Percentiles rank a stretch among this genome's conserved stretches.
Evolutionary conservation across 1,140 invertebrate genomes (phyloP).

Genomic region (Diorhabda sublineata): DNA sequence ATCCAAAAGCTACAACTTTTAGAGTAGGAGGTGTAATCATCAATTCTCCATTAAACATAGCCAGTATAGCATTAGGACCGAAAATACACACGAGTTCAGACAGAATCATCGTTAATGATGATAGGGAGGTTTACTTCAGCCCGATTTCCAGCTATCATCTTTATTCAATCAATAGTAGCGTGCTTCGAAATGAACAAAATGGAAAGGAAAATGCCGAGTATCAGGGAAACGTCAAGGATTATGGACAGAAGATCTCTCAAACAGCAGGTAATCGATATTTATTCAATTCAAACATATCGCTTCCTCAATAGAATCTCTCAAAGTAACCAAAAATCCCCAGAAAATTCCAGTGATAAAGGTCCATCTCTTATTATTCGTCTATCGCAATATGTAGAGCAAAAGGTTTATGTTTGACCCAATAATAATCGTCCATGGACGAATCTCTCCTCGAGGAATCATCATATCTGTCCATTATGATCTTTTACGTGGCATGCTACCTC

Average conservation of each 20-base stretch:
- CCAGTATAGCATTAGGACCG: constrained; percentile 65
- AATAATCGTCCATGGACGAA: too few relatives aligned
- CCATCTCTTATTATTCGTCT: too few relatives aligned
- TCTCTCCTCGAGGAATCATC: too few relatives aligned
- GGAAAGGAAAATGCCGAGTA: constrained; percentile 21
- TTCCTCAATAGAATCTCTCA: too few relatives aligned
- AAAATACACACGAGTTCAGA: constrained; percentile 27
- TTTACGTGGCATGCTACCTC: too few relatives aligned
- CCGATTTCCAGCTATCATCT: constrained; percentile 62
- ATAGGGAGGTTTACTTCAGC: constrained; percentile 59
- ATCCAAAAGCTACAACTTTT: constrained; percentile 54
- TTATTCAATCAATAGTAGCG: constrained; percentile 57
- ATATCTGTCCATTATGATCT: too few relatives aligned
- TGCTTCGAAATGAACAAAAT: constrained; percentile 53
- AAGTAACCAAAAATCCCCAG: too few relatives aligned
- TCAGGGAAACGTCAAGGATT: constrained; percentile 48
- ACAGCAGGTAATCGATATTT: constrained; percentile 48
- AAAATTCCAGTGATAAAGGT: too few relatives aligned
- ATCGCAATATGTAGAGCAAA: too few relatives aligned
- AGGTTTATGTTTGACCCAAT: too few relatives aligned
- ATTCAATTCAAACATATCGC: too few relatives aligned
- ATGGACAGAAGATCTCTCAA: constrained; percentile 62
- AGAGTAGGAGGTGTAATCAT: constrained; percentile 55
- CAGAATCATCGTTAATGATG: constrained; percentile 30
- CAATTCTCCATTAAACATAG: constrained; percentile 54